phyloP scores from a whole-genome alignment of 2,113 vertebrate genomes.

The Emydura subglobosa region DNA sequence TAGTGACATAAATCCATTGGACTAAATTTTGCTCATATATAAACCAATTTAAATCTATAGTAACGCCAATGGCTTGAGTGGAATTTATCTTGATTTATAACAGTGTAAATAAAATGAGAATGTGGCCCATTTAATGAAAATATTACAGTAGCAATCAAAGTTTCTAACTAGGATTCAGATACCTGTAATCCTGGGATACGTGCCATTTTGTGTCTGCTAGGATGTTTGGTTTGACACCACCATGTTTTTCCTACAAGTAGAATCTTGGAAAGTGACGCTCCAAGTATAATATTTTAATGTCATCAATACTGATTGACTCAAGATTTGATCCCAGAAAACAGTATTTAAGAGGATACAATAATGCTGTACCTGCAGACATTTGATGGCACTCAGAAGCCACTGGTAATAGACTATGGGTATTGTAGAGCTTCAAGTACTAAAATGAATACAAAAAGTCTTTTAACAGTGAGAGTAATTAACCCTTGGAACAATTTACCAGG shows the following conservation, averaged over 20 bases:
- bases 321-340: slow-evolving; percentile 51
- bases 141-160: neutral
- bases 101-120: neutral
- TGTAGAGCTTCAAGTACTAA: neutral
- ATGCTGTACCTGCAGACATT: slow-evolving; percentile 38
- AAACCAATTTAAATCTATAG: neutral
- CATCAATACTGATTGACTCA: slow-evolving; percentile 40
- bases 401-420: neutral
- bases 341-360: slow-evolving; percentile 32
- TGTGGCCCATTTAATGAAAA: neutral
- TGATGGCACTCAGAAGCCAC: neutral
- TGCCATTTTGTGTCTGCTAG: neutral
- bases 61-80: neutral
- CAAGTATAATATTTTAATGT: slow-evolving; percentile 39
- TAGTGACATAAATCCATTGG: too few relatives aligned
- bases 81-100: neutral
- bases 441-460: neutral
- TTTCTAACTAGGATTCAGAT: neutral
- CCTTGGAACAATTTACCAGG: neutral
- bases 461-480: too few relatives aligned
- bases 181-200: neutral
- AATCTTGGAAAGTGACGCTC: slow-evolving; percentile 23
- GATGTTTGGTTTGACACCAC: neutral
- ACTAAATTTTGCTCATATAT: neutral
- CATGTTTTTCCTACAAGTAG: slow-evolving; percentile 26